phyloP scores from a whole-genome alignment of 1,140 invertebrate species.

The Argopecten irradians region DNA sequence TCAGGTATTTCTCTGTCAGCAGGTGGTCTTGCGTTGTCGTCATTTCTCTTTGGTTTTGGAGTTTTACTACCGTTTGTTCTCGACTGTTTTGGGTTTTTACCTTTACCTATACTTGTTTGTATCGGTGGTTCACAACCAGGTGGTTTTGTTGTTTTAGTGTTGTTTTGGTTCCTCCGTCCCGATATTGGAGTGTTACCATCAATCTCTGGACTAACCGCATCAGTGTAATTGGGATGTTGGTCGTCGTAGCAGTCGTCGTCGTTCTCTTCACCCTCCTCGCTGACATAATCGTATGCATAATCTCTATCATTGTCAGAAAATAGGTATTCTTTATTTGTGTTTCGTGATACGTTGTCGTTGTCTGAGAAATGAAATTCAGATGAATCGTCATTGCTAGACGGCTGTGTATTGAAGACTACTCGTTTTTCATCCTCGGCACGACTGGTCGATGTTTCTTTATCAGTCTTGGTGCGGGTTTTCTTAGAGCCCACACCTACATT shows the following conservation, averaged over 20 bases:
- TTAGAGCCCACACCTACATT: neutral
- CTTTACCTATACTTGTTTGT: neutral
- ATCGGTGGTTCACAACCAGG: neutral
- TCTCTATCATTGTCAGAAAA: neutral
- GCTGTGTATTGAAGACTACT: neutral
- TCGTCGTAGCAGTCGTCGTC: neutral
- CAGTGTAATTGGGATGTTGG: neutral
- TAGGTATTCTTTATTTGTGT: neutral
- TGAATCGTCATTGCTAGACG: neutral
- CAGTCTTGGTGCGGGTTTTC: neutral
- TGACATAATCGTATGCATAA: neutral
- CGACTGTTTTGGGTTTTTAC: neutral
- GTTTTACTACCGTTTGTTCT: neutral
- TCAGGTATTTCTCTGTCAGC: neutral
- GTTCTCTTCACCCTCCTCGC: neutral
- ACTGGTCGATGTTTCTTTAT: neutral
- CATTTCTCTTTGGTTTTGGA: no score
- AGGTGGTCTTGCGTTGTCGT: no score
- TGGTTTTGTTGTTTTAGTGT: neutral
- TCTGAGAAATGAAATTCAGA: neutral
- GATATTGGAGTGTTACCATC: no score
- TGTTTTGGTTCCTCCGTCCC: no score
- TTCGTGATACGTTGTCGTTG: neutral
- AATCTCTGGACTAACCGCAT: no score
- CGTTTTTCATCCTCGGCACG: neutral